These are phyloP conservation scores for Endomychus coccineus DNA, from an alignment of 2,888 invertebrate genomes.

Conservation along the genomic window DNA sequence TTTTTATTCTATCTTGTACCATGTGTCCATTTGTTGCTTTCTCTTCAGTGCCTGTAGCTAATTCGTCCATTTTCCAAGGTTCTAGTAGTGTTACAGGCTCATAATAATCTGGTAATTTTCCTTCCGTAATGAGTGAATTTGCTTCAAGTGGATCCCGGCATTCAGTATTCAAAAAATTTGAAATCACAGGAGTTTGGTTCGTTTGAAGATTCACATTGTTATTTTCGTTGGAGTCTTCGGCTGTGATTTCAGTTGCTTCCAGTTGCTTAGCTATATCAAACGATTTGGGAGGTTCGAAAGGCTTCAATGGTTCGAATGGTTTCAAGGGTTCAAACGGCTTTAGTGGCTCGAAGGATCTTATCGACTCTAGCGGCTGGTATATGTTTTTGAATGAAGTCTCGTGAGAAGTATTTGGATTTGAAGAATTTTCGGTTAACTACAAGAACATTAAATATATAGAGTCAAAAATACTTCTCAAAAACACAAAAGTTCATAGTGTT, in stretches of 20 bases:
- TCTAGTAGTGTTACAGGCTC: slow-evolving; percentile 24
- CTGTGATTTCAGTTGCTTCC: neutral
- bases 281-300: slow-evolving; percentile 37
- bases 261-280: slow-evolving; percentile 34
- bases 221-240: too few relatives aligned
- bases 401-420: too few relatives aligned
- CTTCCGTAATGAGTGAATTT: neutral
- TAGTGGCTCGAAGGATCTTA: slow-evolving; percentile 30
- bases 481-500: too few relatives aligned
- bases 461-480: too few relatives aligned
- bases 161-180: too few relatives aligned
- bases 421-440: too few relatives aligned
- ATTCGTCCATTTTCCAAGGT: slow-evolving; percentile 18
- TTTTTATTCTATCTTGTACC: slow-evolving; percentile 45
- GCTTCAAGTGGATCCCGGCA: too few relatives aligned
- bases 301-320: slow-evolving; percentile 36
- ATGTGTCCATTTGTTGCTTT: slow-evolving; percentile 1
- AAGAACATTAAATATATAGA: too few relatives aligned
- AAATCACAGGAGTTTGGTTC: too few relatives aligned
- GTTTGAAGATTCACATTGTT: too few relatives aligned
- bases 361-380: slow-evolving; percentile 12
- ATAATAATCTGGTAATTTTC: slow-evolving; percentile 19
- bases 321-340: slow-evolving; percentile 34
- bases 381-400: too few relatives aligned
- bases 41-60: neutral